phyloP scores from a whole-genome alignment of 1,140 invertebrate genomes.

The Copidosoma floridanum region DNA sequence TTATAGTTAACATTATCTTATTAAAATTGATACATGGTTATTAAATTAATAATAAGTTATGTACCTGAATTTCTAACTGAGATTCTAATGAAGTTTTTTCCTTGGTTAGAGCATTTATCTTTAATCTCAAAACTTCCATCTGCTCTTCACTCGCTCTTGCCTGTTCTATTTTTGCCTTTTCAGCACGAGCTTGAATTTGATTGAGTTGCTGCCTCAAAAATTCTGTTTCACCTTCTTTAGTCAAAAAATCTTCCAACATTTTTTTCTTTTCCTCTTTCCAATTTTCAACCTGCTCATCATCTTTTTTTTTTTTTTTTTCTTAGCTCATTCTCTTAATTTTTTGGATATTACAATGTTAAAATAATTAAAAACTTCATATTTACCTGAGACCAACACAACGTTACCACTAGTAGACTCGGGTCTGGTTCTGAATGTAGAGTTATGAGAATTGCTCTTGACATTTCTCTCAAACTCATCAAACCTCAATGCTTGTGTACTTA shows the following conservation, averaged over 20 bases:
- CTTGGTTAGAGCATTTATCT: constrained; percentile 39
- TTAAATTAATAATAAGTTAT: no score
- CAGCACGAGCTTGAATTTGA: constrained; percentile 34
- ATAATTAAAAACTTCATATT: not conserved
- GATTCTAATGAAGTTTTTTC: constrained; percentile 43
- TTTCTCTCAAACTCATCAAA: constrained; percentile 25
- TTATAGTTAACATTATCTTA: constrained; percentile 7
- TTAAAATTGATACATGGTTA: not conserved
- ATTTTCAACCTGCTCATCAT: constrained; percentile 36
- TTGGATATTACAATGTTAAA: not conserved
- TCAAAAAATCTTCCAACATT: constrained; percentile 38
- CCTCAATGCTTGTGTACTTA: constrained; percentile 22
- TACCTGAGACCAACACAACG: constrained; percentile 32
- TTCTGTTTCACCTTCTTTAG: constrained; percentile 44
- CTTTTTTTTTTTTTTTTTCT: constrained; percentile 16
- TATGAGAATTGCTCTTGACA: constrained; percentile 26
- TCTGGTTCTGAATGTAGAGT: constrained; percentile 39
- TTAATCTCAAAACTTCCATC: constrained; percentile 31
- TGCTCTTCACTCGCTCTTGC: constrained; percentile 38
- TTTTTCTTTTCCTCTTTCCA: constrained; percentile 41
- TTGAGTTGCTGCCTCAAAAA: constrained; percentile 43
- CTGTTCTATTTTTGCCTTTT: constrained; percentile 39
- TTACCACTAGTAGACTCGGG: not conserved
- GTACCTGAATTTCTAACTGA: constrained; percentile 42
- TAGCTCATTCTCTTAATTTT: not conserved